Conservation (phyloP, 2,888 invertebrate genomes). For the Sphecodes monilicornis region DNA sequence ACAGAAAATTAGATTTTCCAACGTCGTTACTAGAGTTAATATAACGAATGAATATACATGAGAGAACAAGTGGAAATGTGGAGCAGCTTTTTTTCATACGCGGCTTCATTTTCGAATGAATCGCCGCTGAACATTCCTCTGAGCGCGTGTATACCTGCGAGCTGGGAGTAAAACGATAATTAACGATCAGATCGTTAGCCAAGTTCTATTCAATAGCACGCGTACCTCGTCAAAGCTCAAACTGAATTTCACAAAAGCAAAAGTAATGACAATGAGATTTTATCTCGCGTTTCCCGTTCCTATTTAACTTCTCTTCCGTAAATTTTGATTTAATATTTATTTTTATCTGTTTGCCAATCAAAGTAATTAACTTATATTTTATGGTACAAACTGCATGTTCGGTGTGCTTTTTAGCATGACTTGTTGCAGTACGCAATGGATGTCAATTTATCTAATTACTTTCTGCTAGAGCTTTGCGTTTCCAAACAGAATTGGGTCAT, state of each 20-base stretch:
- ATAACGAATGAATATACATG: constrained; percentile 1
- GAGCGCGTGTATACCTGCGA: neutral
- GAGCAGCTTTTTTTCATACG: neutral
- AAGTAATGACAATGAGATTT: neutral
- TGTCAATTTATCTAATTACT: neutral
- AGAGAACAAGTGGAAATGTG: neutral
- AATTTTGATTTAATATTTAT: too few relatives aligned
- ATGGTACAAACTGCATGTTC: neutral
- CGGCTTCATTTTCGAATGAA: neutral
- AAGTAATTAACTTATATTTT: neutral
- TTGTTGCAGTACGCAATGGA: neutral
- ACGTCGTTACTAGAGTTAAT: neutral
- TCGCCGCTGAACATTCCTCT: neutral
- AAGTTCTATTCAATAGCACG: neutral
- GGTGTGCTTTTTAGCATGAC: neutral
- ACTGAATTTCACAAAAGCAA: neutral
- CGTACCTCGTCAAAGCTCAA: neutral
- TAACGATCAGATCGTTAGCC: constrained; percentile 1
- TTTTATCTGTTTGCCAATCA: neutral
- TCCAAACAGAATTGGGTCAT: neutral
- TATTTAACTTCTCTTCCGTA: neutral
- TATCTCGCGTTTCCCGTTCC: neutral
- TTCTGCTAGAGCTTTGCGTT: neutral
- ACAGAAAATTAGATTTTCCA: neutral
- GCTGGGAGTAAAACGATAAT: neutral